Evolutionary conservation across 1,140 invertebrate genomes (phyloP), one percentile per base, ranked within the genome.

Genomic region (Drosophila quadrilineata): DNA sequence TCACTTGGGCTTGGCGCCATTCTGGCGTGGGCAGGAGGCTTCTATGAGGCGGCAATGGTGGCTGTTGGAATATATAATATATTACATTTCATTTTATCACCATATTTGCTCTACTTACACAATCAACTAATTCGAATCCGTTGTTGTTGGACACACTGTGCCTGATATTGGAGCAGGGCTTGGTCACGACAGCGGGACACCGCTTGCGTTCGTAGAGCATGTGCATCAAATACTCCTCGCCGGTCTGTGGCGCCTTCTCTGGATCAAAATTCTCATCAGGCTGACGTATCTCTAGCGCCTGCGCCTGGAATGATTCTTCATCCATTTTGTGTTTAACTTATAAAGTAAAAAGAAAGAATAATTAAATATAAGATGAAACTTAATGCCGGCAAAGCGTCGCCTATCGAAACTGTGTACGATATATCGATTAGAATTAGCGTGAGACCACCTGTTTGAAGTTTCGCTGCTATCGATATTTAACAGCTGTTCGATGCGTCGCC

Each of bases 141-240:
- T 57, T 66, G 9, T 29, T 66, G 9, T 29, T 43, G 2, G 4
- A n/a, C 3, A 65, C 10, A 31, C 52, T 9, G 2, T 48, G 43
- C 10, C n/a, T 52, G 5, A 75, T 71, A 43, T 79, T 79, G 0
- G 45, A 3, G 0, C 66, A 75, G 8, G 71, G 68, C 9, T 86
- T 88, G 16, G 77, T 84, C 0, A 89, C 74, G 3, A 89, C 75
- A 0, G 82, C 88, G 0, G 88, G 88, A 6, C 86, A 89, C 2
- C 60, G 63, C 52, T 88, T 82, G 5, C 88, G 68, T 31, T 89
- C 88, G 33, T 89, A 88, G 5, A 84, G 10, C 76, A 89, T 87
- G 53, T 88, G 84, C 65, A 57, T 88, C 6, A 89, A 38, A 59
- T 72, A 89, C 50, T 89, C 86, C 26, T 89, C 86, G 1, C 88